A percentile compares a stretch with the other conserved stretches of the same genome.
These are phyloP conservation scores for Azemiops feae DNA, from an alignment of 2,113 vertebrate species.

Conservation along the genomic window DNA sequence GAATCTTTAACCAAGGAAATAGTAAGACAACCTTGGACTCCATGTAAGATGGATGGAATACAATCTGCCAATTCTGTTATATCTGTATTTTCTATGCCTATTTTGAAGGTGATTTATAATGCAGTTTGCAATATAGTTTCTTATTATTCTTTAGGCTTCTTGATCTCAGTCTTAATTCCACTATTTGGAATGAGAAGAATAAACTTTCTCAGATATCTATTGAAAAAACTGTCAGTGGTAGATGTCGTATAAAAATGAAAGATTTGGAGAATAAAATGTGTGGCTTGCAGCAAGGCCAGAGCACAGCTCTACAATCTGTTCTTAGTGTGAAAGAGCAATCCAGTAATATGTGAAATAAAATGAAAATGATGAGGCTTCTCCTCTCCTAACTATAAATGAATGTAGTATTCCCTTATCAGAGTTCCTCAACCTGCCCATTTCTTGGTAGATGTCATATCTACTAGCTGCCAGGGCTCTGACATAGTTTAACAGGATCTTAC, in stretches of 20 bases:
- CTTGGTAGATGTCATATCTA: neutral
- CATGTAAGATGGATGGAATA: neutral
- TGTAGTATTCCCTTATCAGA: neutral
- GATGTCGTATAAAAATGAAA: neutral
- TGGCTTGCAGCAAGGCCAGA: neutral
- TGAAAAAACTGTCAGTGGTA: neutral
- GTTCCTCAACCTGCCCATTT: neutral
- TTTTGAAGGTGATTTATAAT: neutral
- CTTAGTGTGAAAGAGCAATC: neutral
- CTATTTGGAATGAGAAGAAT: neutral
- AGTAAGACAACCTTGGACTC: neutral
- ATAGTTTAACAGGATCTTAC: neutral
- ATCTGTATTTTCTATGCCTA: neutral
- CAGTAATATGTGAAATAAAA: neutral
- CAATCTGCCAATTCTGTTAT: neutral
- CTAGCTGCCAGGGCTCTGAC: neutral
- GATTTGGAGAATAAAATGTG: neutral
- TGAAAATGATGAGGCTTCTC: neutral
- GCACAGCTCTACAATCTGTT: neutral
- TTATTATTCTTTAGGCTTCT: neutral
- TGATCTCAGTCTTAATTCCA: neutral
- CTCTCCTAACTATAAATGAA: neutral
- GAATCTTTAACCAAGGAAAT: neutral
- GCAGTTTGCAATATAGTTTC: neutral
- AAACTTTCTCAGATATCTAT: neutral